phyloP scores from a whole-genome alignment of 2,888 invertebrate species.

The Vanessa cardui region DNA sequence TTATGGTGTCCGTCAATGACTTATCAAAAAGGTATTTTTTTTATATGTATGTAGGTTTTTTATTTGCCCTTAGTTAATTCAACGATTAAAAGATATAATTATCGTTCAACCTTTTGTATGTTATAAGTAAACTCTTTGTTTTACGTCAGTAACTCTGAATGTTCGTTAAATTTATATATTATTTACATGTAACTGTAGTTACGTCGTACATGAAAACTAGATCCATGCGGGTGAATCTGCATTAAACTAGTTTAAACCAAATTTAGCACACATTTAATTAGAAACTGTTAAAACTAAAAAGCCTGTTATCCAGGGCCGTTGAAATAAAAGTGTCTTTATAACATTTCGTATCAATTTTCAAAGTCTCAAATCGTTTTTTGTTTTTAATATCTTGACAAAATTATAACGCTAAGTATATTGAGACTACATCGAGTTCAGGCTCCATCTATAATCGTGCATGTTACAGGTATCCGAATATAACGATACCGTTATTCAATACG shows the following conservation, averaged over 20 bases:
- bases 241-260: too few species aligned
- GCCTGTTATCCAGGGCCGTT: background rate
- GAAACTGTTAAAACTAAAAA: background rate
- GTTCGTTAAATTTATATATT: too few species aligned
- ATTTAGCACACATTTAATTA: background rate
- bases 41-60: background rate
- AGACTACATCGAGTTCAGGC: background rate
- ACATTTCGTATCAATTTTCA: conserved; percentile 1
- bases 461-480: background rate
- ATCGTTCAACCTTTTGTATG: too few species aligned
- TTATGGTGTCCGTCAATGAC: background rate
- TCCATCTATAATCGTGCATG: background rate
- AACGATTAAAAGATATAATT: background rate
- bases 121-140: too few species aligned
- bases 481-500: conserved; percentile 4
- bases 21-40: conserved; percentile 11
- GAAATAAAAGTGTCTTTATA: background rate
- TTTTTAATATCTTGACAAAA: background rate
- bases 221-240: too few species aligned
- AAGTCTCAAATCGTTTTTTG: background rate
- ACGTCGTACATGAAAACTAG: too few species aligned
- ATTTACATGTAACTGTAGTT: too few species aligned
- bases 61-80: conserved; percentile 6
- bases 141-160: too few species aligned
- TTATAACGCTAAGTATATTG: background rate